Percentiles rank a stretch among this genome's conserved stretches.
Evolutionary conservation across 2,888 invertebrate species (phyloP).

Genomic region (Carabus problematicus): DNA sequence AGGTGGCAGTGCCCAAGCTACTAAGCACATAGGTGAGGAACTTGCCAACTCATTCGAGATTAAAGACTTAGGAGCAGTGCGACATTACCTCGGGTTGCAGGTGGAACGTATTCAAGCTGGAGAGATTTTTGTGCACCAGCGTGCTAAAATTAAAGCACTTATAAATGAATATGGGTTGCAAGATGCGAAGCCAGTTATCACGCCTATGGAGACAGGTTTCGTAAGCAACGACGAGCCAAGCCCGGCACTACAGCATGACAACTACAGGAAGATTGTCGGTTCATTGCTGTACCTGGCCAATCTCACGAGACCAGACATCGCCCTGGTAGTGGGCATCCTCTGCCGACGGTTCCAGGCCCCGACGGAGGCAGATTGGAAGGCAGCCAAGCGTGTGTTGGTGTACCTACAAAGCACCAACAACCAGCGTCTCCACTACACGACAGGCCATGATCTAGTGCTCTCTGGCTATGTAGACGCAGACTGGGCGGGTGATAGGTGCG

Average conservation of each 20-base stretch:
- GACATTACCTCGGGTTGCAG: conserved; percentile 12
- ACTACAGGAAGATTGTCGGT: conserved; percentile 34
- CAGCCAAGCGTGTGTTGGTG: conserved; percentile 48
- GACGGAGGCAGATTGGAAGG: conserved; percentile 48
- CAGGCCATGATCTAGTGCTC: conserved; percentile 3
- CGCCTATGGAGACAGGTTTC: conserved; percentile 13
- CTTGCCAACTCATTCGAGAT: neutral
- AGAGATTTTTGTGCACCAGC: conserved; percentile 1
- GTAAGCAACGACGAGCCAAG: neutral
- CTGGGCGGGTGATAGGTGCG: conserved; percentile 51
- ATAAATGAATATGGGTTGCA: neutral
- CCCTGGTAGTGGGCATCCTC: conserved; percentile 46
- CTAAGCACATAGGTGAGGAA: neutral
- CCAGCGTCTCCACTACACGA: conserved; percentile 13
- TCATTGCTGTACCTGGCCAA: conserved; percentile 45
- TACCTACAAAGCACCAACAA: conserved; percentile 47
- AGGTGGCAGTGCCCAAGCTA: neutral
- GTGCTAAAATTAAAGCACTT: neutral
- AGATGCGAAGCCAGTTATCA: neutral
- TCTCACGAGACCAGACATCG: conserved; percentile 49
- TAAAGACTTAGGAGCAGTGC: neutral
- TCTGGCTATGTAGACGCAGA: conserved; percentile 52
- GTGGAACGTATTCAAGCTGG: neutral
- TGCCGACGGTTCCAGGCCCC: conserved; percentile 49
- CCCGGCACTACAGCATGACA: conserved; percentile 13